Evolutionary conservation across 2,797 vertebrate species (phyloP), one percentile per base, ranked within the genome.

Genomic region (Enteromius fasciolatus): DNA sequence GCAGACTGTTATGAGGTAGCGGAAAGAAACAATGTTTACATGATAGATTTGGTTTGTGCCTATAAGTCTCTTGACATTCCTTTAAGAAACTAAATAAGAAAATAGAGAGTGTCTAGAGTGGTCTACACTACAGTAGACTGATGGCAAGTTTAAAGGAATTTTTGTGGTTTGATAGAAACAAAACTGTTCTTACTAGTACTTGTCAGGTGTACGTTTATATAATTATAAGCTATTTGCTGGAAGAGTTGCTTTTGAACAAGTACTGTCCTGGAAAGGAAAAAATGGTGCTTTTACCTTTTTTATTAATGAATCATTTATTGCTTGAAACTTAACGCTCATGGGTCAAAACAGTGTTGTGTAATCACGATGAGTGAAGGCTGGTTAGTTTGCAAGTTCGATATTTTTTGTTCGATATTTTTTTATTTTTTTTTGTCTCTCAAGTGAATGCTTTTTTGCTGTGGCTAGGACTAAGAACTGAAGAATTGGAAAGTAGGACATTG

Each of bases 41-140:
- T 87, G 78, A 83, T 64, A 81, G 86, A 88, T 78, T 85, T 81
- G 87, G 84, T 89, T 89, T 83, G 88, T 90, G 90, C 90, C 90
- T 91, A 88, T 74, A 88, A 84, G 83, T 84, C 88, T 89, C 87
- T 90, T 87, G 85, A 91, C 90, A 90, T 91, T 91, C 90, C 89
- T 89, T 89, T 80, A 73, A 46, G 52, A 83, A 83, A 57, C 79
- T 52, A 88, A 82, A 85, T 50, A 70, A 88, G 86, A 83, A 83
- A 76, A 76, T 39, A 87, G 70, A 88, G 82, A 81, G 83, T 83
- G 64, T 69, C 66, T 84, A 66, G 50, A 83, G 82, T 50, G 66
- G 73, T 80, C 72, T 75, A 63, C 74, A 61, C 72, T 76, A 75
- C 15, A 74, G 76, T 64, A 66, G 67, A 82, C 74, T 82, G 82